These are phyloP conservation scores for Tenthredo scrophulariae DNA, from an alignment of 2,888 invertebrate genomes.

Conservation along the genomic window DNA sequence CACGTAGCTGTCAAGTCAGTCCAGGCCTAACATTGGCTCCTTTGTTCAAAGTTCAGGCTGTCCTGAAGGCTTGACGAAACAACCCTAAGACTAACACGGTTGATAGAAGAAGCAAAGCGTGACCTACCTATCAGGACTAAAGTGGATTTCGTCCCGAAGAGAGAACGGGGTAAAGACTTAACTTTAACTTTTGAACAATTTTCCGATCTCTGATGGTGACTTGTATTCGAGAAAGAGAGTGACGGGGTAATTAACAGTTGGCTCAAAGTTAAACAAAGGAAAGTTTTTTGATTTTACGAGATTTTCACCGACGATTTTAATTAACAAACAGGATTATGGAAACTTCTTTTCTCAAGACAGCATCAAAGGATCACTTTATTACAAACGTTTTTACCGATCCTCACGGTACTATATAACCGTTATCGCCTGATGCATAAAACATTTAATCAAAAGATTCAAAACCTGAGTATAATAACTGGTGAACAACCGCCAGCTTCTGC, in stretches of 20 bases:
- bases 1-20: neutral
- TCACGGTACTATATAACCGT: neutral
- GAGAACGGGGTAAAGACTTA: neutral
- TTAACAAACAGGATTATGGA: neutral
- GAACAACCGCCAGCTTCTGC: constrained; percentile 33
- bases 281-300: neutral
- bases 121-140: constrained; percentile 62
- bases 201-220: neutral
- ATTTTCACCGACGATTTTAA: neutral
- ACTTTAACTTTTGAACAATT: constrained; percentile 12
- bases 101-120: constrained; percentile 57
- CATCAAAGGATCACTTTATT: constrained; percentile 25
- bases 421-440: constrained; percentile 42
- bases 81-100: neutral
- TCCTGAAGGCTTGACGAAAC: constrained; percentile 31
- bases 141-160: constrained; percentile 9
- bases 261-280: neutral
- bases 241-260: neutral
- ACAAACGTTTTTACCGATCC: neutral
- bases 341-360: neutral
- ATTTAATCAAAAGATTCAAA: constrained; percentile 51
- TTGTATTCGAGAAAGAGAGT: constrained; percentile 1
- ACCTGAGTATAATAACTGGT: constrained; percentile 30
- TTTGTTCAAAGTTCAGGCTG: constrained; percentile 63
- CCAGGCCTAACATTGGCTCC: constrained; percentile 61